Evolutionary conservation across 2,113 vertebrate species (phyloP).

Genomic region (Condylura cristata): DNA sequence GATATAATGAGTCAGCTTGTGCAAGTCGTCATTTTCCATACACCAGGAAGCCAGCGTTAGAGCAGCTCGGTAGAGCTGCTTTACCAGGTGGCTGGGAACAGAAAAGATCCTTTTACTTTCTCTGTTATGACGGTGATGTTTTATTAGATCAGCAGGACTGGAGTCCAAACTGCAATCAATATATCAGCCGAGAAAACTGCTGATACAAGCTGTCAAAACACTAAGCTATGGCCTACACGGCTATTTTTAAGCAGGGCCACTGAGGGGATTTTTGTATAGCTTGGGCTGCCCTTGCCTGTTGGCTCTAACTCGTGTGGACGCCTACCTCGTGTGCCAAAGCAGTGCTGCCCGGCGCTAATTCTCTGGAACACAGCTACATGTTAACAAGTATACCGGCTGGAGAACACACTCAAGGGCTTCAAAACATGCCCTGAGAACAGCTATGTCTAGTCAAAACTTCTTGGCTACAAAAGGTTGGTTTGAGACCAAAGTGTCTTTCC

Average conservation of each 20-base stretch:
- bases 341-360: not conserved
- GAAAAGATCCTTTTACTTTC: slow-evolving; percentile 57
- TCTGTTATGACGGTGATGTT: slow-evolving; percentile 69
- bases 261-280: slow-evolving; percentile 41
- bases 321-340: slow-evolving; percentile 50
- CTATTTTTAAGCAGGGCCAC: slow-evolving; percentile 67
- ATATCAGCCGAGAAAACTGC: slow-evolving; percentile 79
- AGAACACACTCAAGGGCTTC: not conserved
- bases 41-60: slow-evolving; percentile 48
- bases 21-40: slow-evolving; percentile 61
- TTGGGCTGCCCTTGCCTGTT: not conserved
- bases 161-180: slow-evolving; percentile 80
- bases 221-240: slow-evolving; percentile 68
- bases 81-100: slow-evolving; percentile 74
- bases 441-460: slow-evolving; percentile 7
- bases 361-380: not conserved
- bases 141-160: slow-evolving; percentile 81
- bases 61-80: slow-evolving; percentile 64
- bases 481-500: not conserved
- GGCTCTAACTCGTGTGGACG: slow-evolving; percentile 16
- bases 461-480: slow-evolving; percentile 42
- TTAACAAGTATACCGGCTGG: not conserved
- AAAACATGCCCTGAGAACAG: not conserved
- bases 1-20: slow-evolving; percentile 74
- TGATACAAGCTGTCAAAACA: slow-evolving; percentile 82